phyloP scores from a whole-genome alignment of 2,113 vertebrate genomes.

The Dipodomys merriami region DNA sequence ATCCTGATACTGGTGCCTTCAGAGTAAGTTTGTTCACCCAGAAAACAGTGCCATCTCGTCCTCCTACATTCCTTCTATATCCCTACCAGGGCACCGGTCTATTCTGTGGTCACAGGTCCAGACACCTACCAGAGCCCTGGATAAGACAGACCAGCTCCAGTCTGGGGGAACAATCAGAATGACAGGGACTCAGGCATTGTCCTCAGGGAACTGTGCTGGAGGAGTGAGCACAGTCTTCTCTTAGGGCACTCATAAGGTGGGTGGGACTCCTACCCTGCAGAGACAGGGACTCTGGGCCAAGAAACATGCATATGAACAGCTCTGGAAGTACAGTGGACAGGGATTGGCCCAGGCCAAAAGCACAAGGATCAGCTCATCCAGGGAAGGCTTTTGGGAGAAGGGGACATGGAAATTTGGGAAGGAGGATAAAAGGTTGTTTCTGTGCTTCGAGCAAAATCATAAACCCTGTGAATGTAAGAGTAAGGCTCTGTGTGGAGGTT shows the following conservation, averaged over 20 bases:
- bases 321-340: neutral
- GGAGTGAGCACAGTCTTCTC: neutral
- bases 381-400: neutral
- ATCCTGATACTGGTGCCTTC: constrained; percentile 86
- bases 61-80: neutral
- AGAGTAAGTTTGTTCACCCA: constrained; percentile 84
- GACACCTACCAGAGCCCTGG: neutral
- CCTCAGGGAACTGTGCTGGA: neutral
- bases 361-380: neutral
- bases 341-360: neutral
- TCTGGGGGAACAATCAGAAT: neutral
- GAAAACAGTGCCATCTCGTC: neutral
- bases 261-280: neutral
- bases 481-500: neutral
- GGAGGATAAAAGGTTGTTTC: neutral
- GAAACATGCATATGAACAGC: too few relatives aligned
- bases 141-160: neutral
- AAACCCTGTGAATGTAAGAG: neutral
- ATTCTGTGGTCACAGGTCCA: neutral
- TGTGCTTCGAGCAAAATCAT: neutral
- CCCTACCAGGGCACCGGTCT: neutral
- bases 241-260: neutral
- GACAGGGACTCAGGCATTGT: neutral
- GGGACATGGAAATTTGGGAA: neutral
- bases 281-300: neutral